Conservation (phyloP, 2,888 invertebrate genomes). For the Drosophila ezoana region DNA sequence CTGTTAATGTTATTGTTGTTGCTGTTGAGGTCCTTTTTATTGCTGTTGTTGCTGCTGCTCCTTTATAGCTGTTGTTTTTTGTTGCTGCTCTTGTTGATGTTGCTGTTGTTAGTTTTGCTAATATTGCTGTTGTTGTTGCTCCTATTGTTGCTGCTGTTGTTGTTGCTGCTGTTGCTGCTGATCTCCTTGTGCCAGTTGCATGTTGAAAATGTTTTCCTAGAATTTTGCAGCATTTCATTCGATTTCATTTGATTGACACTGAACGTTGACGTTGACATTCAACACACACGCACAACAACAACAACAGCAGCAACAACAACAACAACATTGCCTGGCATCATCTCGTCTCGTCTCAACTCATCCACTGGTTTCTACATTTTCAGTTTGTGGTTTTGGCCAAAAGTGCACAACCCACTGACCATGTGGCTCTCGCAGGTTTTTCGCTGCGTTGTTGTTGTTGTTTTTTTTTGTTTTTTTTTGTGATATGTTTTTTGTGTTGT, state of each 20-base stretch:
- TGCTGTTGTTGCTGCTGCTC: too few relatives aligned
- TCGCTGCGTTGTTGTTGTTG: slow-evolving; percentile 18
- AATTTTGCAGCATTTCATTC: slow-evolving; percentile 60
- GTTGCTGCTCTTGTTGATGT: not conserved
- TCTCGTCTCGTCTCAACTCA: slow-evolving; percentile 17
- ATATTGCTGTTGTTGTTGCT: not conserved
- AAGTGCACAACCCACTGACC: slow-evolving; percentile 68
- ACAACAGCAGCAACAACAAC: too few relatives aligned
- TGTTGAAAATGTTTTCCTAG: slow-evolving; percentile 71
- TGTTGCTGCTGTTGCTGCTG: slow-evolving; percentile 19
- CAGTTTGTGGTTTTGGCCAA: slow-evolving; percentile 72
- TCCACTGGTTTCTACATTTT: slow-evolving; percentile 58
- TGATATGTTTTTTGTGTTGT: not conserved
- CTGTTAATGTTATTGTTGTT: too few relatives aligned
- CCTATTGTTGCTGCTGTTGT: not conserved
- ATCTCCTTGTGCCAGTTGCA: slow-evolving; percentile 73
- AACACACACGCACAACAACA: slow-evolving; percentile 26
- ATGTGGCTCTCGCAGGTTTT: slow-evolving; percentile 49
- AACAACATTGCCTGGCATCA: too few relatives aligned
- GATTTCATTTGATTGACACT: slow-evolving; percentile 70
- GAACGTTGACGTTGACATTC: slow-evolving; percentile 74
- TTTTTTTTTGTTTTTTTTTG: slow-evolving; percentile 6
- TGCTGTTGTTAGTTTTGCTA: not conserved
- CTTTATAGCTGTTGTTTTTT: too few relatives aligned
- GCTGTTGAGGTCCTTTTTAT: too few relatives aligned